Percentiles rank a stretch among this genome's conserved stretches.
Evolutionary conservation across 2,113 vertebrate genomes (phyloP).

Genomic region (Anoplopoma fimbria): DNA sequence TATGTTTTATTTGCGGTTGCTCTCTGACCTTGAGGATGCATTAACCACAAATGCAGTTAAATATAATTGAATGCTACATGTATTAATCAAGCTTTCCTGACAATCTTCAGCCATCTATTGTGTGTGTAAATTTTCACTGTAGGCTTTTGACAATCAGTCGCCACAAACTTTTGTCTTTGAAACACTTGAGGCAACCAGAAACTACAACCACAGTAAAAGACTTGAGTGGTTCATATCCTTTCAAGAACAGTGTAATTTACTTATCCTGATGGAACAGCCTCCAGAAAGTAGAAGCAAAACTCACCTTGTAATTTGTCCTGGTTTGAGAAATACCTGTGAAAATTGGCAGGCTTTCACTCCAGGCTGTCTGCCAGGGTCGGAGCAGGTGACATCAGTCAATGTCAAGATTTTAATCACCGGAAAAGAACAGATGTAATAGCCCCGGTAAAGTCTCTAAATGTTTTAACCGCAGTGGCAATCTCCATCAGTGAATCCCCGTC

Average conservation of each 20-base stretch:
- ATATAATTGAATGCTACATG: neutral
- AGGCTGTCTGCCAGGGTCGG: constrained; percentile 44
- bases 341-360: constrained; percentile 9
- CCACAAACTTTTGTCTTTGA: constrained; percentile 9
- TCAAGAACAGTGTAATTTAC: constrained; percentile 8
- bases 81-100: neutral
- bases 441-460: neutral
- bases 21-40: neutral
- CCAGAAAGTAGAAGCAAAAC: constrained; percentile 5
- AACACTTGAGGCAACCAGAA: neutral
- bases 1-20: neutral
- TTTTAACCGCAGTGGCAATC: neutral
- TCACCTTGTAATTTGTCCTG: constrained; percentile 31
- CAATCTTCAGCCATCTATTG: neutral
- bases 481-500: neutral
- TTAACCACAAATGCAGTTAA: neutral
- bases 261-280: neutral
- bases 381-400: constrained; percentile 45
- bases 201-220: neutral
- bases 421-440: constrained; percentile 9
- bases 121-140: neutral
- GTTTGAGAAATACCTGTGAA: constrained; percentile 15
- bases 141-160: neutral
- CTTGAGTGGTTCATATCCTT: constrained; percentile 5
- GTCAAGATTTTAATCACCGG: constrained; percentile 44